phyloP scores from a whole-genome alignment of 1,140 invertebrate species.

The Campoletis sonorensis region DNA sequence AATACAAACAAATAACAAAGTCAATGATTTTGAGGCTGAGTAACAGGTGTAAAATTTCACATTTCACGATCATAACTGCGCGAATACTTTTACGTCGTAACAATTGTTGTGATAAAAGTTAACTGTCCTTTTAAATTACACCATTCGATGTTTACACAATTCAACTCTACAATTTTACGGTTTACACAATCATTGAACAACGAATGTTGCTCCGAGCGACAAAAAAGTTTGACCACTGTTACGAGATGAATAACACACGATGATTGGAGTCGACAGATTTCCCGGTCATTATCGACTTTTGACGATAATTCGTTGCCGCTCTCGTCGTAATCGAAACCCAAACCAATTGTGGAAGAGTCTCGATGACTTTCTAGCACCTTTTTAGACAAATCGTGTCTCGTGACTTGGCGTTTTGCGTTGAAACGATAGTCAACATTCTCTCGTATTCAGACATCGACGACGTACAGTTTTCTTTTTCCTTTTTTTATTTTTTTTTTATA shows the following conservation, averaged over 20 bases:
- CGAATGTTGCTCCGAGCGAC: no score
- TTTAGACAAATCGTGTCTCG: not conserved
- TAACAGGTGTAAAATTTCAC: not conserved
- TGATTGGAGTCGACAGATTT: no score
- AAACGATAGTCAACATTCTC: not conserved
- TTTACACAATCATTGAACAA: no score
- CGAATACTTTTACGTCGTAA: no score
- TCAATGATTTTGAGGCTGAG: not conserved
- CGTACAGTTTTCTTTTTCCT: no score
- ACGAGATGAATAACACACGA: not conserved
- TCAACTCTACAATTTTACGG: no score
- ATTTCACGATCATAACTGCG: no score
- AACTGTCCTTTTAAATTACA: no score
- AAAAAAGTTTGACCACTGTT: not conserved
- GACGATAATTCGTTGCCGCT: not conserved
- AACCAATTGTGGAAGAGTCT: not conserved
- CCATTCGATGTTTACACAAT: no score
- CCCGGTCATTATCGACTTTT: no score
- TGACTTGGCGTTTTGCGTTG: not conserved
- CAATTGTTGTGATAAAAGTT: no score
- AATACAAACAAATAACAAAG: not conserved
- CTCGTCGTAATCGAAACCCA: not conserved
- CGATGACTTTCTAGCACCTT: conserved; percentile 24
- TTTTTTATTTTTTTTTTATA: no score
- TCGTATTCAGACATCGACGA: not conserved